Conservation (phyloP, 2,113 vertebrate species). For the Uria aalge region DNA sequence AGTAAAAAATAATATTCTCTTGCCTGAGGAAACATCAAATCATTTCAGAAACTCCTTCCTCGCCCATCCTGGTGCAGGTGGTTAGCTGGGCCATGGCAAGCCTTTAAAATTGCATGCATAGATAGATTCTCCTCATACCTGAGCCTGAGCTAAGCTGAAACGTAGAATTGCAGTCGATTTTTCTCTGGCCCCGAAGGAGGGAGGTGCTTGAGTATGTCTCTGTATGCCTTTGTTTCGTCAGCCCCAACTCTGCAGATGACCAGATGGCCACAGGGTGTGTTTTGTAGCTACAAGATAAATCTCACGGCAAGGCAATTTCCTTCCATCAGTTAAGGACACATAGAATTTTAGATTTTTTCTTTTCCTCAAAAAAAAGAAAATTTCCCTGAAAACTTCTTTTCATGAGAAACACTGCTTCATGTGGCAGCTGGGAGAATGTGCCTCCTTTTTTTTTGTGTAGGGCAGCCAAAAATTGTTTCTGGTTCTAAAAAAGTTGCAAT, state of each 20-base stretch:
- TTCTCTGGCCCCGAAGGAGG: not conserved
- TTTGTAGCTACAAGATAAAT: conserved; percentile 6
- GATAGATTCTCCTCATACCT: not conserved
- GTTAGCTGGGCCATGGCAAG: not conserved
- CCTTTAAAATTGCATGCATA: not conserved
- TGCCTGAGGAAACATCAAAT: not conserved
- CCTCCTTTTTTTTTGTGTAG: not conserved
- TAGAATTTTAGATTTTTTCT: not conserved
- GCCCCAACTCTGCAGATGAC: not conserved
- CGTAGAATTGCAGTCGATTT: fast-evolving
- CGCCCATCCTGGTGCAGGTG: not conserved
- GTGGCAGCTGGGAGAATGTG: not conserved
- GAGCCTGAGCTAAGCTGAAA: not conserved
- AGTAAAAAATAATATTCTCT: not conserved
- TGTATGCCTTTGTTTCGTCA: not conserved
- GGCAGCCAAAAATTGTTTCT: not conserved
- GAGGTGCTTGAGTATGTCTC: not conserved
- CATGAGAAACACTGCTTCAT: not conserved
- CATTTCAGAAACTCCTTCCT: not conserved
- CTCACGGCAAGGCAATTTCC: not conserved
- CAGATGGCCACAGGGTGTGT: not conserved
- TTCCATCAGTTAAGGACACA: not conserved
- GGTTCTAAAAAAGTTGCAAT: not conserved
- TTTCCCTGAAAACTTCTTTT: not conserved
- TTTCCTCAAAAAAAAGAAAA: not conserved